Percentiles rank a stretch among this genome's conserved stretches.
These are phyloP conservation scores for Phylloscopus collybita DNA, from an alignment of 2,797 vertebrate species.

Conservation along the genomic window DNA sequence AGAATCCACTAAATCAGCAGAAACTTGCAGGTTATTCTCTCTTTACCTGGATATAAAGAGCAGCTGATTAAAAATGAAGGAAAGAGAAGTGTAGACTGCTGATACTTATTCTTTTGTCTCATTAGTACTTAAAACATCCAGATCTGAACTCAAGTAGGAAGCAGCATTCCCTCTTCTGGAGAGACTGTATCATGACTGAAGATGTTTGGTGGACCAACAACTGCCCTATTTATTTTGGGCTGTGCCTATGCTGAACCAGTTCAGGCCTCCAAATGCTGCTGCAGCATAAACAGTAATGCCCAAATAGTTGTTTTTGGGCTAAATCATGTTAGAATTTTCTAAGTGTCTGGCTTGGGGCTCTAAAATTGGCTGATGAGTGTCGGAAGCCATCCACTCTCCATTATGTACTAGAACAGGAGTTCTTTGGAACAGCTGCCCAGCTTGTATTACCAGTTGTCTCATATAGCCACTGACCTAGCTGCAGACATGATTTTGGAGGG, in stretches of 20 bases:
- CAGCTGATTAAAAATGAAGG: background rate
- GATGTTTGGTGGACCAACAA: background rate
- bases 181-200: background rate
- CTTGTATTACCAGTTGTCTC: background rate
- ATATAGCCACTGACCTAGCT: background rate
- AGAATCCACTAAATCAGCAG: background rate
- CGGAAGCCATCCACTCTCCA: background rate
- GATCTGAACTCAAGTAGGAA: background rate
- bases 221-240: background rate
- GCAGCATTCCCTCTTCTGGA: background rate
- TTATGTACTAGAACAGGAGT: accelerated
- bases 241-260: background rate
- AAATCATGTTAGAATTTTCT: background rate
- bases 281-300: background rate
- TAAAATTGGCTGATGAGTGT: background rate
- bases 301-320: background rate
- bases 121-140: background rate
- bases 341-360: background rate
- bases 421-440: background rate
- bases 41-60: background rate
- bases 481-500: background rate
- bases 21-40: background rate
- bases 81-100: background rate
- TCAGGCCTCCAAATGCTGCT: background rate
- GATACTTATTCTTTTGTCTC: background rate